Evolutionary conservation across 2,888 invertebrate genomes (phyloP).

Genomic region (Philopedon plagiatum): DNA sequence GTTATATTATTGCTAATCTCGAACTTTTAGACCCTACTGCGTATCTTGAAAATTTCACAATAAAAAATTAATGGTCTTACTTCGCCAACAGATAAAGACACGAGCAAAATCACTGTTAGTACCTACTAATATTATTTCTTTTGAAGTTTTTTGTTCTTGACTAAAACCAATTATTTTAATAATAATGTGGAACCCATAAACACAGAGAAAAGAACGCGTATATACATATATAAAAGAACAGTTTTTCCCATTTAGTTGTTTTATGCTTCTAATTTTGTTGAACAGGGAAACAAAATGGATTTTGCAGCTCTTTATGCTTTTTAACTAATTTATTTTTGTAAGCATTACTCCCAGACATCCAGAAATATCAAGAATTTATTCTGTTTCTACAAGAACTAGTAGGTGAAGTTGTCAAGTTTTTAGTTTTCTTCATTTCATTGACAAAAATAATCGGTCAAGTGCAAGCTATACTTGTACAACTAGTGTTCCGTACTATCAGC

Average conservation of each 20-base stretch:
- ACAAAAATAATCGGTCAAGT: no score
- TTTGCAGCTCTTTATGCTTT: background rate
- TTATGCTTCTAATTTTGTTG: background rate
- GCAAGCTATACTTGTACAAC: no score
- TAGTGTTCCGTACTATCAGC: no score
- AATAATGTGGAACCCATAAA: background rate
- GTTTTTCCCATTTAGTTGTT: background rate
- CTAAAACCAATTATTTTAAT: background rate
- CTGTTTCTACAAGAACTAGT: no score
- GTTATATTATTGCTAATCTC: no score
- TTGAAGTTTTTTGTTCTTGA: background rate
- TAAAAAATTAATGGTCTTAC: background rate
- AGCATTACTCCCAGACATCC: no score
- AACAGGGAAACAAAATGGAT: background rate
- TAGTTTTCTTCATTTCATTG: no score
- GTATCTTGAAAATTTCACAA: no score
- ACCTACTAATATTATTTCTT: slow-evolving; percentile 1
- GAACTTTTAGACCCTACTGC: no score
- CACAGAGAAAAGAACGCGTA: background rate
- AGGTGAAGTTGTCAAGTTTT: no score
- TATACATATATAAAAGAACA: background rate
- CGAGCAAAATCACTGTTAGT: background rate
- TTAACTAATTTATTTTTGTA: no score
- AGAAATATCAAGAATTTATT: no score
- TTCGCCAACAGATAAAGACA: background rate